phyloP scores from a whole-genome alignment of 1,140 invertebrate species.

The Saccostrea cuccullata region DNA sequence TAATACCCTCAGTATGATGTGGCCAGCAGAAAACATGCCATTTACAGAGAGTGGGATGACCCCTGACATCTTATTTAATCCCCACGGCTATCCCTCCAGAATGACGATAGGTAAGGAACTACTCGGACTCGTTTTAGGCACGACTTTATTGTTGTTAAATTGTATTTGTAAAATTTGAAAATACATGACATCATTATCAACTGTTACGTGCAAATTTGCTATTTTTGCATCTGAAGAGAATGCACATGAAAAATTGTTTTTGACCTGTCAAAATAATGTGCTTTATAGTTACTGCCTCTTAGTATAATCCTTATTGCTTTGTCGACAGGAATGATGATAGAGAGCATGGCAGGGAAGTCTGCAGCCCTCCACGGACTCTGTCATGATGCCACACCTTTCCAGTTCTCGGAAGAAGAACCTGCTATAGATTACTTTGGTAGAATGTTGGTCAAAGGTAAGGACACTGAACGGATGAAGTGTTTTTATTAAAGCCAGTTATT shows the following conservation, averaged over 20 bases:
- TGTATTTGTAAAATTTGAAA: background rate
- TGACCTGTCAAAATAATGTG: too few relatives aligned
- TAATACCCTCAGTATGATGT: conserved; percentile 85
- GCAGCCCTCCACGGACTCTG: conserved; percentile 93
- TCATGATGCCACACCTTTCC: conserved; percentile 97
- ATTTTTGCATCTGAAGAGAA: background rate
- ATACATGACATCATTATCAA: too few relatives aligned
- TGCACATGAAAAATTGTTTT: background rate
- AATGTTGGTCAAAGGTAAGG: conserved; percentile 86
- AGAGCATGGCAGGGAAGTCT: conserved; percentile 98
- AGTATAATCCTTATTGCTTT: background rate
- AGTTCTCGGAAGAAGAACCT: conserved; percentile 88
- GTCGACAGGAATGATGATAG: conserved; percentile 95
- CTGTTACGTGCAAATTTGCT: too few relatives aligned
- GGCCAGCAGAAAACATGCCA: conserved; percentile 95
- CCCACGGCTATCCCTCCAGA: conserved; percentile 98
- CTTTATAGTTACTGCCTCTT: background rate
- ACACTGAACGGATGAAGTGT: too few relatives aligned
- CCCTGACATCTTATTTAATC: conserved; percentile 98
- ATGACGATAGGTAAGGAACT: conserved; percentile 94
- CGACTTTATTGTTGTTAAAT: too few relatives aligned
- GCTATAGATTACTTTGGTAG: conserved; percentile 97
- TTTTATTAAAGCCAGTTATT: conserved; percentile 89
- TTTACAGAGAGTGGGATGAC: conserved; percentile 96
- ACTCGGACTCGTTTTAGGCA: too few relatives aligned